Evolutionary conservation across 2,888 invertebrate genomes (phyloP).

Genomic region (Dendrolimus pini): DNA sequence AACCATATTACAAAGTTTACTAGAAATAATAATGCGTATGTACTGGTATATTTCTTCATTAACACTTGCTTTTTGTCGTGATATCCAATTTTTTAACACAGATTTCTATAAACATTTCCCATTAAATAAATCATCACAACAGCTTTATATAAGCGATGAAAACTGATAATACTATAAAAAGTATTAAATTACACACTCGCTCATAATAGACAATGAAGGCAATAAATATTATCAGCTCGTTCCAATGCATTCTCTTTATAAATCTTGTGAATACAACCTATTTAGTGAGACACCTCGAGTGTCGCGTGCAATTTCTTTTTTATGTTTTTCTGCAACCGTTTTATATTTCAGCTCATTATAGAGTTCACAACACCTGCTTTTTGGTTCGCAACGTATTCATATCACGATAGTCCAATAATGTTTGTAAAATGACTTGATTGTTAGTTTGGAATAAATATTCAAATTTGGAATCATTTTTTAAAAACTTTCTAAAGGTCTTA

Average conservation of each 20-base stretch:
- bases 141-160: not conserved
- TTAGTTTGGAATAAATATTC: too few species aligned
- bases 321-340: slow-evolving; percentile 20
- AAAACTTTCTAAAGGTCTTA: too few species aligned
- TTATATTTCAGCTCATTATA: slow-evolving; percentile 34
- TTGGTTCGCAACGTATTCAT: too few species aligned
- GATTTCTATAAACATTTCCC: not conserved
- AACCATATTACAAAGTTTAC: too few species aligned
- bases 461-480: too few species aligned
- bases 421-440: too few species aligned
- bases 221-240: slow-evolving; percentile 15
- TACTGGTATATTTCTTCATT: too few species aligned
- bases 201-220: slow-evolving; percentile 5
- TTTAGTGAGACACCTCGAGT: slow-evolving; percentile 17
- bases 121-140: not conserved
- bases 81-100: not conserved
- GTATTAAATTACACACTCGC: not conserved
- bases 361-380: not conserved
- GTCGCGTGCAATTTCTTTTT: slow-evolving; percentile 23
- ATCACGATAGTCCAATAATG: too few species aligned
- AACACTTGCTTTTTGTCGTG: too few species aligned
- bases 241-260: slow-evolving; percentile 20
- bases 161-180: not conserved
- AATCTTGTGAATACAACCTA: slow-evolving; percentile 10
- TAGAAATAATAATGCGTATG: too few species aligned